Evolutionary conservation across 2,113 vertebrate species (phyloP).

Genomic region (Macrotis lagotis): DNA sequence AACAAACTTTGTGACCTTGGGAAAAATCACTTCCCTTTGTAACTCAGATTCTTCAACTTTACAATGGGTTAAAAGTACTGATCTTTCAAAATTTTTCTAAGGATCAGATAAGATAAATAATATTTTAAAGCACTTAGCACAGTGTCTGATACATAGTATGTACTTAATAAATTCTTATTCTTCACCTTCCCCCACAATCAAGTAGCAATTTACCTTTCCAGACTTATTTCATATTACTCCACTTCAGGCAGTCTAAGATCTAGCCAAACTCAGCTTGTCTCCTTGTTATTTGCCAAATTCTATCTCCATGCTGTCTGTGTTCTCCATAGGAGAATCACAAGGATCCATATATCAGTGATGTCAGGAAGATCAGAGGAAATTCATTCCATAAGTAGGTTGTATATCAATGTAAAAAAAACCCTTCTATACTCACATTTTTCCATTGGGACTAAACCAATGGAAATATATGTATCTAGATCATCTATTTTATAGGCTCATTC

Average conservation of each 20-base stretch:
- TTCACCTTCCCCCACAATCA: not conserved
- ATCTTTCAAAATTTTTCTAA: not conserved
- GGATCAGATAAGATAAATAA: not conserved
- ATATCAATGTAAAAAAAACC: not conserved
- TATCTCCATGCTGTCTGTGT: not conserved
- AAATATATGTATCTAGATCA: not conserved
- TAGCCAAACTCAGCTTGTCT: not conserved
- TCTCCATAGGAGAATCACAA: not conserved
- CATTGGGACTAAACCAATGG: not conserved
- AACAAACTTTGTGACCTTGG: not conserved
- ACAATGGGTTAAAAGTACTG: not conserved
- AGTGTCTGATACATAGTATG: not conserved
- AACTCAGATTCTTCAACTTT: not conserved
- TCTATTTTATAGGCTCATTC: not conserved
- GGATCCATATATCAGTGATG: not conserved
- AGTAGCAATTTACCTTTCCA: not conserved
- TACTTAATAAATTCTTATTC: not conserved
- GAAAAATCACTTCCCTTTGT: not conserved
- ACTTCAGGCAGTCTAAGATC: not conserved
- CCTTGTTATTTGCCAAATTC: not conserved
- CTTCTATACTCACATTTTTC: not conserved
- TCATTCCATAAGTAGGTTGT: not conserved
- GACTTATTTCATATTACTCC: not conserved
- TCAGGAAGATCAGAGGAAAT: not conserved
- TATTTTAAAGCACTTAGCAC: not conserved